These are phyloP conservation scores for Oryctolagus cuniculus DNA, from an alignment of 2,113 vertebrate species.

Conservation along the genomic window DNA sequence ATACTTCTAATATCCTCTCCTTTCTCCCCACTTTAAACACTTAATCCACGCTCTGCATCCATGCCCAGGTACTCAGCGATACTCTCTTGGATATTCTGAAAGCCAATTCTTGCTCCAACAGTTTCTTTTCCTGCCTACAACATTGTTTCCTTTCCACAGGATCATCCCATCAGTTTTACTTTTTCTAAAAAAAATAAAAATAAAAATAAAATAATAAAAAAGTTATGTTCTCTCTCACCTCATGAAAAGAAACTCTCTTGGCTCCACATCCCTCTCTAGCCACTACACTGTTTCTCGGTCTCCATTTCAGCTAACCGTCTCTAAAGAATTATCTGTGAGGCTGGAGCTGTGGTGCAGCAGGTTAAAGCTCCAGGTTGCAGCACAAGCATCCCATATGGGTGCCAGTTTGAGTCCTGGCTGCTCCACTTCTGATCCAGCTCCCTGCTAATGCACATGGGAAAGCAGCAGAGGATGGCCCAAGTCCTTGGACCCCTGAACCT, in stretches of 20 bases:
- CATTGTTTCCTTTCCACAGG: slow-evolving; percentile 3
- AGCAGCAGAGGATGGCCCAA: too few species aligned
- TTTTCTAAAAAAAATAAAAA: background rate
- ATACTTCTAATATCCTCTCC: background rate
- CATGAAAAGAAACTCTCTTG: background rate
- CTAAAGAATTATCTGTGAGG: background rate
- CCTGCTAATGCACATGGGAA: too few species aligned
- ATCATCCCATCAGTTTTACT: background rate
- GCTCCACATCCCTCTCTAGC: background rate
- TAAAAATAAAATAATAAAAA: background rate
- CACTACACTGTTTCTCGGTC: slow-evolving; percentile 1
- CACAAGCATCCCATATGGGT: too few species aligned
- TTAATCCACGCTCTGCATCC: background rate
- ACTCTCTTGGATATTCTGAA: background rate
- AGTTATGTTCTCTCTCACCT: background rate
- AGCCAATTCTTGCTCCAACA: background rate
- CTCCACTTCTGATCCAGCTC: too few species aligned
- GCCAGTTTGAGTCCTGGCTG: too few species aligned
- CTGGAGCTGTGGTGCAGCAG: too few species aligned
- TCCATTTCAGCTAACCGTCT: slow-evolving; percentile 11
- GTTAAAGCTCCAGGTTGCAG: too few species aligned
- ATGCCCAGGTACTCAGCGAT: background rate
- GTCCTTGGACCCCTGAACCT: too few species aligned
- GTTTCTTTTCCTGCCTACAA: background rate
- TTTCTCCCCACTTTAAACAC: background rate